phyloP scores from a whole-genome alignment of 2,888 invertebrate genomes.

The Diabrotica balteata region DNA sequence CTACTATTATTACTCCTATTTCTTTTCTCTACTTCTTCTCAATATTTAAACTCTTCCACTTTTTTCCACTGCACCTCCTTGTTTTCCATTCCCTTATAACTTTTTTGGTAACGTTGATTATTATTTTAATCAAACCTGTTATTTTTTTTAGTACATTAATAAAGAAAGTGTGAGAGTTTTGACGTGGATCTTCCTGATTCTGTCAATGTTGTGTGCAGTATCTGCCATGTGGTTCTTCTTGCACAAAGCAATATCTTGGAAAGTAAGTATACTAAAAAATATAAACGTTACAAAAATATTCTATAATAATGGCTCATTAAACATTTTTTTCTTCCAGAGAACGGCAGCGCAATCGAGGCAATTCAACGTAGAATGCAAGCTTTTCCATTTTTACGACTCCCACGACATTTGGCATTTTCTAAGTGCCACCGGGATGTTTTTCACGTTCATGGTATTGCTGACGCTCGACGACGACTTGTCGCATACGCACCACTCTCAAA shows the following conservation, averaged over 20 bases:
- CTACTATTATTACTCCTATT: no score
- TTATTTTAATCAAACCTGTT: slow-evolving; percentile 14
- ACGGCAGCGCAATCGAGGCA: slow-evolving; percentile 79
- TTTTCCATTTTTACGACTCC: slow-evolving; percentile 78
- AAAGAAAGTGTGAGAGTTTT: slow-evolving; percentile 70
- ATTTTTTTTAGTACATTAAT: slow-evolving; percentile 65
- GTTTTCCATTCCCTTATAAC: no score
- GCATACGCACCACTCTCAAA: slow-evolving; percentile 69
- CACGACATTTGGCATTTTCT: slow-evolving; percentile 89
- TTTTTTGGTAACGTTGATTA: no score
- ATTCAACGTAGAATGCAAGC: slow-evolving; percentile 73
- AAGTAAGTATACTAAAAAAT: slow-evolving; percentile 57
- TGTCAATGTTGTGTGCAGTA: slow-evolving; percentile 72
- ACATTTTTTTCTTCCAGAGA: slow-evolving; percentile 57
- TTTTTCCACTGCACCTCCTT: no score
- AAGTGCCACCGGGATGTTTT: slow-evolving; percentile 80
- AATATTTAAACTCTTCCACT: no score
- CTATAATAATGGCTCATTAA: neutral
- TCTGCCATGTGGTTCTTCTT: slow-evolving; percentile 77
- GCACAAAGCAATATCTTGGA: slow-evolving; percentile 74
- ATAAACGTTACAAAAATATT: no score
- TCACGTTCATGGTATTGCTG: slow-evolving; percentile 82
- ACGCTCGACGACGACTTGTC: slow-evolving; percentile 82
- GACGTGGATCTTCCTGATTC: slow-evolving; percentile 69
- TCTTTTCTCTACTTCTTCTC: no score